Evolutionary conservation across 2,797 vertebrate species (phyloP).

Genomic region (Parauchenoglanis ngamensis): DNA sequence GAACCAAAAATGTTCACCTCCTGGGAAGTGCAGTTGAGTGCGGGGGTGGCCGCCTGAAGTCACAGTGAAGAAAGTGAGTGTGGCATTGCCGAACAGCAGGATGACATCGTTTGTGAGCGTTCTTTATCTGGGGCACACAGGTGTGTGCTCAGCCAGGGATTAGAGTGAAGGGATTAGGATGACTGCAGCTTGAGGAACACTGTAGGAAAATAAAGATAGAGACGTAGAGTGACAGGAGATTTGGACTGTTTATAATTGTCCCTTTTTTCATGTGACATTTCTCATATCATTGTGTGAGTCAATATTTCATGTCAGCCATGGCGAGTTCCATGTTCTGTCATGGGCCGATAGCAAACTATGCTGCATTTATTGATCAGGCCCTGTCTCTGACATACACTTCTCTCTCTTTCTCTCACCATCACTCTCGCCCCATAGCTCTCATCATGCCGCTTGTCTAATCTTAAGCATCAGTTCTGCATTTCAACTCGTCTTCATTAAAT

Average conservation of each 20-base stretch:
- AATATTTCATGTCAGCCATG: constrained; percentile 6
- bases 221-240: constrained; percentile 27
- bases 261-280: constrained; percentile 7
- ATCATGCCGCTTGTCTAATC: constrained; percentile 25
- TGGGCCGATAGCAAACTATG: constrained; percentile 39
- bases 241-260: constrained; percentile 5
- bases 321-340: background rate
- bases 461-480: constrained; percentile 20
- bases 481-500: constrained; percentile 49
- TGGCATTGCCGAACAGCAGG: constrained; percentile 32
- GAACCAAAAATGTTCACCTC: constrained; percentile 36
- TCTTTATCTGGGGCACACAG: constrained; percentile 43
- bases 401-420: constrained; percentile 7
- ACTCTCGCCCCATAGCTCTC: constrained; percentile 27
- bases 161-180: constrained; percentile 17
- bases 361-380: constrained; percentile 39
- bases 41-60: constrained; percentile 16
- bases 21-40: constrained; percentile 22
- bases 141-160: constrained; percentile 46
- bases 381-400: background rate
- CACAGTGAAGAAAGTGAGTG: constrained; percentile 33
- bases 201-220: constrained; percentile 20
- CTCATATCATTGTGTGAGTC: background rate
- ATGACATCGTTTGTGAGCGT: constrained; percentile 34
- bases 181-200: constrained; percentile 2